Evolutionary conservation across 2,797 vertebrate genomes (phyloP), one percentile per base, ranked within the genome.

Genomic region (Pangasius sanitwongsei): DNA sequence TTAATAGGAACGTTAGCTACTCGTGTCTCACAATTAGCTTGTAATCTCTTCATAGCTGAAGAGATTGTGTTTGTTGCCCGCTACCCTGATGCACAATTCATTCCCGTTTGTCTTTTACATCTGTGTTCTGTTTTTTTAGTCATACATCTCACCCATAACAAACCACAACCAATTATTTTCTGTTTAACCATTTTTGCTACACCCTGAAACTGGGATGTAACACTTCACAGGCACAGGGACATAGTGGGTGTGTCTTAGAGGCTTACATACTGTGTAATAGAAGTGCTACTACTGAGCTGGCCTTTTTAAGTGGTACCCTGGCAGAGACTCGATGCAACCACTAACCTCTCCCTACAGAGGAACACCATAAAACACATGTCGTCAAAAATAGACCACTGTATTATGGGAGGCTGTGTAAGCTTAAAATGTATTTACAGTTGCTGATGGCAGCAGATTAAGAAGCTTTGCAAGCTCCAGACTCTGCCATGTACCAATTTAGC

Each of bases 251-350:
- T 77, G 82, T 89, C 72, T 80, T 48, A 61, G 78, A n/a, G 86
- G 90, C 82, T 75, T 78, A 91, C 86, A 87, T 18, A 48, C 16
- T 37, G 28, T 59, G 50, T 13, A 28, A 44, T 55, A 59, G 7
- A 87, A 78, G 44, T 41, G 83, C 69, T 87, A 86, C 72, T 90
- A 87, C 83, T 85, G 9, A 75, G 44, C 82, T 37, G 89, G 91
- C 50, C 78, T 87, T 90, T 92, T 59, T 78, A 90, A 84, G 74
- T 87, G 75, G 90, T 57, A 86, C 69, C 65, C 55, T 90, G 88
- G 48, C 89, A 78, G 70, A 67, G 86, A 80, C 44, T 59, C 88
- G 87, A 83, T 2, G 86, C n/a, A 88, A 87, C 69, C 86, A 53
- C 89, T 86, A 83, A 78, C 41, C 59, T 87, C 77, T 87, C 86